These are phyloP conservation scores for Coenobita brevimanus DNA, from an alignment of 1,140 invertebrate species.

Conservation along the genomic window DNA sequence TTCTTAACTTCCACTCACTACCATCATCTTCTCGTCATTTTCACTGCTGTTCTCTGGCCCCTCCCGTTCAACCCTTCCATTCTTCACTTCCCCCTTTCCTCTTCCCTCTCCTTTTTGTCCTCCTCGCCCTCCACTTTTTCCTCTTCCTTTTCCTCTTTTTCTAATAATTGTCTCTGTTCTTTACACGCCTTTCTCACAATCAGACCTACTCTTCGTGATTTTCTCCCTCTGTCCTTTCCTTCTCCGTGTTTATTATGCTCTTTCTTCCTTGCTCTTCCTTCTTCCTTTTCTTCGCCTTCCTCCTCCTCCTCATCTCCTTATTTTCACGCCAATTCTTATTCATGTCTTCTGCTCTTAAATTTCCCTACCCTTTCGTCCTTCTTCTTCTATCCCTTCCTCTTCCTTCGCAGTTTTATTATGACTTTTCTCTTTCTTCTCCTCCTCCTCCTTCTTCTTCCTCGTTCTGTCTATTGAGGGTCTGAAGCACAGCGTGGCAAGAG, in stretches of 20 bases:
- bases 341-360: background rate
- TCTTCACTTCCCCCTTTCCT: background rate
- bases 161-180: no score
- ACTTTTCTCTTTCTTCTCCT: background rate
- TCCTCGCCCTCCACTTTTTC: background rate
- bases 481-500: constrained; percentile 19
- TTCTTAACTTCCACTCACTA: no score
- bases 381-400: background rate
- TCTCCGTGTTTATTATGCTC: background rate
- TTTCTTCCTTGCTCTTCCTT: background rate
- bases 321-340: background rate
- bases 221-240: background rate
- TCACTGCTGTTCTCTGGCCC: no score
- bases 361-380: background rate
- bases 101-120: background rate
- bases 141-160: background rate
- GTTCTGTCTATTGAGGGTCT: constrained; percentile 52
- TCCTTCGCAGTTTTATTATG: background rate
- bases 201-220: background rate
- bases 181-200: no score
- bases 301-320: background rate
- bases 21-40: no score
- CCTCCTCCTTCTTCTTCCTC: background rate
- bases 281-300: background rate
- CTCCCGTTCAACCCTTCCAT: no score